A percentile compares a stretch with the other conserved stretches of the same genome.
Conservation (phyloP, 1,140 invertebrate genomes). For the Drosophila takahashii region DNA sequence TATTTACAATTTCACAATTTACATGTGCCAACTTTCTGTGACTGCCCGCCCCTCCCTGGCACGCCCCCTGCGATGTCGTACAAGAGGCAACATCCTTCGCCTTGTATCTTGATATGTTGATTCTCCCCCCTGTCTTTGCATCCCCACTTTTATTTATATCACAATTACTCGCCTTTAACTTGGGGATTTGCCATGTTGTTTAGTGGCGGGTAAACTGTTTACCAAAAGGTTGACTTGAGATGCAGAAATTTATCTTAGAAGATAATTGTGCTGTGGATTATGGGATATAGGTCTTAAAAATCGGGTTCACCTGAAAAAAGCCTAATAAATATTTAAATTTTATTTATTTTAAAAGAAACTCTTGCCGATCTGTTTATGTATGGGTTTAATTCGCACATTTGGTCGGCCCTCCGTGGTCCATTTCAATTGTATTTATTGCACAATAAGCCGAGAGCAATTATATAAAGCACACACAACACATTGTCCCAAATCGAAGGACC, state of each 20-base stretch:
- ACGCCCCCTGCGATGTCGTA: conserved; percentile 8
- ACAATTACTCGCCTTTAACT: conserved; percentile 71
- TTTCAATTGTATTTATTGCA: conserved; percentile 36
- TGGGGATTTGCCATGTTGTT: conserved; percentile 44
- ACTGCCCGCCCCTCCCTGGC: conserved; percentile 3
- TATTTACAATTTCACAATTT: conserved; percentile 82
- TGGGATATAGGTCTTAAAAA: too few species aligned
- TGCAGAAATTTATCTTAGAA: conserved; percentile 6
- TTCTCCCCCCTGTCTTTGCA: conserved; percentile 8
- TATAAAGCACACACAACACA: conserved; percentile 33
- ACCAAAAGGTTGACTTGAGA: not conserved
- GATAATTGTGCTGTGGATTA: conserved; percentile 17
- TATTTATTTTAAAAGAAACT: not conserved
- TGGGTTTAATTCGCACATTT: conserved; percentile 30
- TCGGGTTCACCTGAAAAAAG: too few species aligned
- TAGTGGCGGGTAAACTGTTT: conserved; percentile 34
- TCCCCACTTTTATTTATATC: conserved; percentile 63
- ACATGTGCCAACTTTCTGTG: conserved; percentile 56
- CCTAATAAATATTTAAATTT: too few species aligned
- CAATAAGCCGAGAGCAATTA: conserved; percentile 38
- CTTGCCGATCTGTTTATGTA: conserved; percentile 6
- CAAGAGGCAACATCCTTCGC: conserved; percentile 48
- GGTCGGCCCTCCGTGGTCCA: conserved; percentile 7
- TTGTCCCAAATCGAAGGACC: conserved; percentile 36
- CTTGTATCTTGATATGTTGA: conserved; percentile 79